phyloP scores from a whole-genome alignment of 2,797 vertebrate species.

The Acipenser oxyrinchus region DNA sequence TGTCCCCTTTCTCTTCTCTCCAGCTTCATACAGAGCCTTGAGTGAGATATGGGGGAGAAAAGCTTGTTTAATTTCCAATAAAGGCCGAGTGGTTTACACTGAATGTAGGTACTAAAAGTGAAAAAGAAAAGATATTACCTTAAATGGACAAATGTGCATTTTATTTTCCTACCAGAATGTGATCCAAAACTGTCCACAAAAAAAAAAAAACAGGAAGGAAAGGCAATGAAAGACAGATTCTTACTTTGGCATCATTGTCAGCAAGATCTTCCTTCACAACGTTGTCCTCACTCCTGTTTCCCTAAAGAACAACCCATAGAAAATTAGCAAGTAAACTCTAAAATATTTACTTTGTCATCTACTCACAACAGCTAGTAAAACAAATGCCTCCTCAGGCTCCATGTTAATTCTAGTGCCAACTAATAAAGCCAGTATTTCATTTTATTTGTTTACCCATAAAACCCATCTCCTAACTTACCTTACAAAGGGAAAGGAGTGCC shows the following conservation, averaged over 20 bases:
- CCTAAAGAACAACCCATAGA: slow-evolving; percentile 46
- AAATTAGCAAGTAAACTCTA: no score
- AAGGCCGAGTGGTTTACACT: not conserved
- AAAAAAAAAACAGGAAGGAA: not conserved
- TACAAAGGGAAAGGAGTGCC: slow-evolving; percentile 73
- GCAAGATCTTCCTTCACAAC: slow-evolving; percentile 68
- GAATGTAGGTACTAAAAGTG: not conserved
- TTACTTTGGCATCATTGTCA: slow-evolving; percentile 87
- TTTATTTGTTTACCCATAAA: not conserved
- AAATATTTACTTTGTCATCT: no score
- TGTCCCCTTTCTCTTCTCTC: slow-evolving; percentile 81
- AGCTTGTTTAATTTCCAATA: not conserved
- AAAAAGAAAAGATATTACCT: not conserved
- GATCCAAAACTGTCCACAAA: not conserved
- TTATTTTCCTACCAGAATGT: not conserved
- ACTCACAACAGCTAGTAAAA: no score
- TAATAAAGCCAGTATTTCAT: slow-evolving; percentile 12
- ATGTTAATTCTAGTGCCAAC: not conserved
- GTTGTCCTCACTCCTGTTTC: slow-evolving; percentile 60
- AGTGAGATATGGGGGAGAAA: not conserved
- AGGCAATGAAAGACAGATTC: slow-evolving; percentile 22
- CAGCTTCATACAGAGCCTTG: slow-evolving; percentile 84
- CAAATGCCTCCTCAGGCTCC: no score
- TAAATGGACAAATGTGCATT: not conserved
- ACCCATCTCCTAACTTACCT: slow-evolving; percentile 54